Evolutionary conservation across 1,140 invertebrate genomes (phyloP).

Genomic region (Heliconius hermathena): DNA sequence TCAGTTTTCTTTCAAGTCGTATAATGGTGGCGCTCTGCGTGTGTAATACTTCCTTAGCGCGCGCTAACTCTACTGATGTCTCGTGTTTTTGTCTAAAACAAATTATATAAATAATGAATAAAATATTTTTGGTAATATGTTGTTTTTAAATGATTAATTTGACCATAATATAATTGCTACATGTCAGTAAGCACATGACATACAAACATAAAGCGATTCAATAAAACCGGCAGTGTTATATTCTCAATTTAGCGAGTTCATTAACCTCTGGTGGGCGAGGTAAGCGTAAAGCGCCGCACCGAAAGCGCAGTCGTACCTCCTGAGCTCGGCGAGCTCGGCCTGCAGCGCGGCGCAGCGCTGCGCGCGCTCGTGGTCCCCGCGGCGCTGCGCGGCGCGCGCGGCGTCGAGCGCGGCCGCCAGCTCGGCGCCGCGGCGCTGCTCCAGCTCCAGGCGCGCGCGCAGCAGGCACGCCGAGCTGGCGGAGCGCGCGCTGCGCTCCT

Average conservation of each 20-base stretch:
- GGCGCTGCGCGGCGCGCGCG: conserved; percentile 68
- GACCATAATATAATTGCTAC: too few relatives aligned
- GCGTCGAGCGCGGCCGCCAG: conserved; percentile 71
- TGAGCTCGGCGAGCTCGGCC: conserved; percentile 76
- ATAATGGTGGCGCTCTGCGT: conserved; percentile 59
- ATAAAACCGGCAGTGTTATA: not conserved
- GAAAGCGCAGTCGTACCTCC: conserved; percentile 51
- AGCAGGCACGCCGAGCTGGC: conserved; percentile 79
- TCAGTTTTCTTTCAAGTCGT: conserved; percentile 52
- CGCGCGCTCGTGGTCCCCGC: conserved; percentile 81
- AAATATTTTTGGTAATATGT: too few relatives aligned
- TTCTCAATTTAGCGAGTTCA: too few relatives aligned
- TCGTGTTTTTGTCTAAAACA: conserved; percentile 73
- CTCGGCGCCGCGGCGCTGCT: conserved; percentile 74
- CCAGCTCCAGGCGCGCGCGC: conserved; percentile 79
- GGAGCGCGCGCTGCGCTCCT: conserved; percentile 74
- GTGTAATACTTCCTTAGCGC: conserved; percentile 63
- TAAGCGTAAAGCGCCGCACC: not conserved
- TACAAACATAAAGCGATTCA: not conserved
- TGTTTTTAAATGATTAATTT: too few relatives aligned
- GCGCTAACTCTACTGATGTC: conserved; percentile 77
- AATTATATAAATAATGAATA: too few relatives aligned
- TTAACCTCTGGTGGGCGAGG: too few relatives aligned
- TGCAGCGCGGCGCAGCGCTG: conserved; percentile 74
- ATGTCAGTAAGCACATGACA: too few relatives aligned